phyloP scores from a whole-genome alignment of 2,888 invertebrate genomes.

The Dryobota labecula region DNA sequence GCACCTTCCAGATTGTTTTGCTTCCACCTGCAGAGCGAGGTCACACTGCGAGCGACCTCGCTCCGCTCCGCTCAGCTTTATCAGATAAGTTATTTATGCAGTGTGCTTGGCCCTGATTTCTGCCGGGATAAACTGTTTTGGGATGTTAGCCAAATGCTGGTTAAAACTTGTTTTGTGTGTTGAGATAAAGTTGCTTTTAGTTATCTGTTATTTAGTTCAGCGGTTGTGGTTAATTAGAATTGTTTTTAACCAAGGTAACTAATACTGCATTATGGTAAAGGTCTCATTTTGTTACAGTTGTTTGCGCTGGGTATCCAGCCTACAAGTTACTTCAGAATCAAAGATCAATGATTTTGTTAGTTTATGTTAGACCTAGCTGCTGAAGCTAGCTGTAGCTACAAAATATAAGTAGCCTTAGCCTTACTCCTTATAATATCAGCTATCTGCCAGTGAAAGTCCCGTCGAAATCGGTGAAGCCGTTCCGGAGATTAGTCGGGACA shows the following conservation, averaged over 20 bases:
- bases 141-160: conserved; percentile 48
- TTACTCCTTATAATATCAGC: too few relatives aligned
- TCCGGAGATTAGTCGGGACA: too few relatives aligned
- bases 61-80: conserved; percentile 8
- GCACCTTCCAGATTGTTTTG: conserved; percentile 30
- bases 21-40: conserved; percentile 27
- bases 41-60: conserved; percentile 15
- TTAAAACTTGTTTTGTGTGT: conserved; percentile 39
- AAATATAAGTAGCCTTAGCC: too few relatives aligned
- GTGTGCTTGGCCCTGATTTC: conserved; percentile 29
- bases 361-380: too few relatives aligned
- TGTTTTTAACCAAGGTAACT: conserved; percentile 13
- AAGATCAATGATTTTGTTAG: too few relatives aligned
- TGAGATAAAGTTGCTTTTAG: conserved; percentile 35
- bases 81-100: conserved; percentile 41
- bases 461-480: too few relatives aligned
- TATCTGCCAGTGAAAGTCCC: too few relatives aligned
- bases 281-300: background rate
- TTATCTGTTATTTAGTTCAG: conserved; percentile 14
- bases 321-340: background rate
- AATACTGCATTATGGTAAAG: conserved; percentile 2
- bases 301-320: background rate
- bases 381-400: too few relatives aligned
- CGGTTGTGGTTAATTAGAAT: conserved; percentile 7
- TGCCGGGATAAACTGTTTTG: conserved; percentile 45